These are phyloP conservation scores for Hydractinia symbiolongicarpus DNA, from an alignment of 30 jellyfish, hydroid and myxozoan genomes.

Conservation along the genomic window DNA sequence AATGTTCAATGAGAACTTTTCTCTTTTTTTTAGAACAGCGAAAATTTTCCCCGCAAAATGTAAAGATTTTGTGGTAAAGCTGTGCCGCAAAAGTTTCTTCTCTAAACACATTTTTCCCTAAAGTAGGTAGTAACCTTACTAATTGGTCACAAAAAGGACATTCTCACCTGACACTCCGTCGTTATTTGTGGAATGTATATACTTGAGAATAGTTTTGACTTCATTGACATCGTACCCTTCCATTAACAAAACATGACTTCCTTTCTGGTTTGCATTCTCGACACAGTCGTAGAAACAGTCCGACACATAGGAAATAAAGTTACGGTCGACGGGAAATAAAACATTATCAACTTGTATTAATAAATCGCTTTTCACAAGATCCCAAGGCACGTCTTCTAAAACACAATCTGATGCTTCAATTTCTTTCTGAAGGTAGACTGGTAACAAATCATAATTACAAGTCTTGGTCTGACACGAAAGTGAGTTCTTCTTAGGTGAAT, in stretches of 20 bases:
- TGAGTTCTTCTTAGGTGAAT: too few species aligned
- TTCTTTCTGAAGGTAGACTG: background rate
- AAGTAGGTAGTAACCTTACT: too few species aligned
- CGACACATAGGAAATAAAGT: conserved; percentile 11
- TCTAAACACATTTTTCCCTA: too few species aligned
- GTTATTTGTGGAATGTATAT: background rate
- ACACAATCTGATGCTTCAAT: background rate
- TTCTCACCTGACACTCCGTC: background rate
- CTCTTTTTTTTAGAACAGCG: too few species aligned
- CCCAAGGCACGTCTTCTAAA: conserved; percentile 15
- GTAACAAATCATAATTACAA: background rate
- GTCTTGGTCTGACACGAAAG: too few species aligned
- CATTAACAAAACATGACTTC: background rate
- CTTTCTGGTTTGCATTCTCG: background rate
- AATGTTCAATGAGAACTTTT: too few species aligned
- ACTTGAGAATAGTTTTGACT: background rate
- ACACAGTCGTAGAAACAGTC: background rate
- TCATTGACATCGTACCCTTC: background rate
- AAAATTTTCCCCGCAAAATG: too few species aligned
- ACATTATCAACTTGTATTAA: background rate
- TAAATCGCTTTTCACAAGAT: background rate
- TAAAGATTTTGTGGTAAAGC: too few species aligned
- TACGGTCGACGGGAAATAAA: conserved; percentile 3
- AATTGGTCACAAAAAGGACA: background rate
- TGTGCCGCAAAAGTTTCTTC: too few species aligned